A percentile compares a stretch with the other conserved stretches of the same genome.
These are phyloP conservation scores for Crioceris asparagi DNA, from an alignment of 2,888 invertebrate species.

Conservation along the genomic window DNA sequence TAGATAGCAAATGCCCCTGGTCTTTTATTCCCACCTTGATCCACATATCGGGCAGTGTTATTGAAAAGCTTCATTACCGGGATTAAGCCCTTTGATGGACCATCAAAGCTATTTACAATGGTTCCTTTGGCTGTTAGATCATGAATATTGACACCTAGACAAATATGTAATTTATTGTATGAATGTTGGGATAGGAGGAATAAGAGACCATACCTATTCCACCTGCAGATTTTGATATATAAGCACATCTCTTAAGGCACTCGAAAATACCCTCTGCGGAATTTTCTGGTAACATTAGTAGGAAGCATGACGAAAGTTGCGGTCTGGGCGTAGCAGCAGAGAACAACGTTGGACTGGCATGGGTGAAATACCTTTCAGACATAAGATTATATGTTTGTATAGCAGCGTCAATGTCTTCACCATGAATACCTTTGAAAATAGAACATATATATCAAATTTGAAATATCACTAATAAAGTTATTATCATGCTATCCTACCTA, in stretches of 20 bases:
- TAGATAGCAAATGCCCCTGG: constrained; percentile 98
- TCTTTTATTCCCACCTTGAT: constrained; percentile 95
- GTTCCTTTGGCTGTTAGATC: constrained; percentile 88
- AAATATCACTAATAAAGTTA: too few relatives aligned
- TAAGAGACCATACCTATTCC: constrained; percentile 97
- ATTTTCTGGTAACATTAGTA: constrained; percentile 89
- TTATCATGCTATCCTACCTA: constrained; percentile 62
- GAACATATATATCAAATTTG: too few relatives aligned
- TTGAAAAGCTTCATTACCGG: constrained; percentile 95
- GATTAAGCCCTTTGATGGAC: constrained; percentile 87
- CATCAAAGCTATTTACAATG: constrained; percentile 89
- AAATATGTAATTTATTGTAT: too few relatives aligned
- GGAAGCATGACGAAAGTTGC: constrained; percentile 91
- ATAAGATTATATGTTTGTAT: constrained; percentile 93
- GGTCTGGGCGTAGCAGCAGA: constrained; percentile 86
- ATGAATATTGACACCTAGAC: constrained; percentile 90
- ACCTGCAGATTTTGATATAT: constrained; percentile 94
- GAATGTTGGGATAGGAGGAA: too few relatives aligned
- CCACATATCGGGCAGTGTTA: constrained; percentile 91
- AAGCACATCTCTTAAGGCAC: constrained; percentile 83
- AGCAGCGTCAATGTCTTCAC: constrained; percentile 81
- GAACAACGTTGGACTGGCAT: constrained; percentile 95
- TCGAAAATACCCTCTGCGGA: constrained; percentile 93
- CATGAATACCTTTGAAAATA: constrained; percentile 56
- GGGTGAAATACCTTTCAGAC: constrained; percentile 93